Evolutionary conservation across 2,113 vertebrate genomes (phyloP), one percentile per base, ranked within the genome.

Genomic region (Vulpes vulpes): DNA sequence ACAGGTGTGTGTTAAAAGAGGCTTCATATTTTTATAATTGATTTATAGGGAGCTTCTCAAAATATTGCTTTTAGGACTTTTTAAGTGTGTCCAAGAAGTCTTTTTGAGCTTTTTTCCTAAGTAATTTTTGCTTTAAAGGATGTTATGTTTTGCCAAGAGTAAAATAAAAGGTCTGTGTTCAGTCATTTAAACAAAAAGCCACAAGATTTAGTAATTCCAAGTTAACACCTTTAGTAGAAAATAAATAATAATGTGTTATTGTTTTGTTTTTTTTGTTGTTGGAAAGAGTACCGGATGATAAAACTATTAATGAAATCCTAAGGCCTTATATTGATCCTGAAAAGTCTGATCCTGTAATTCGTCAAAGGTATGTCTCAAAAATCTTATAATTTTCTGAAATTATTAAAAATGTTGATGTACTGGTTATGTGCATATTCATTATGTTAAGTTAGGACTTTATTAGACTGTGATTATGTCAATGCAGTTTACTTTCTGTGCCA

Each of bases 311-410:
- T 97, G 98, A 99, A 98, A 99, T 99, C 97, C 98, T 99, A 92
- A 99, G 98, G 80, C 89, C 97, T 0, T 99, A 99, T 73, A 98
- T 99, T 98, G 99, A 99, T 98, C 99, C 99, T 20, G 99, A 99
- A 94, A 99, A 99, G 73, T 99, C 99, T 5, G 99, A 99, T 98
- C 99, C 99, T 94, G 98, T 99, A 49, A 98, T 98, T 96, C 99
- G 99, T 90, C 99, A 99, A 96, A 99, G 99, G 99, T 99, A 98
- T 88, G 97, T 97, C 92, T 95, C 64, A 90, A 97, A 82, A 96
- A 94, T 92, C 30, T 96, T 88, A 0, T 60, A 95, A 94, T 64
- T 95, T 78, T 88, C 51, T 94, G 35, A 89, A 90, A 73, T 93
- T 94, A 87, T 65, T 95, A 14, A 89, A 94, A 89, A 93, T 79